Evolutionary conservation across 2,113 vertebrate species (phyloP), one percentile per base, ranked within the genome.

Genomic region (Heloderma charlesbogerti): DNA sequence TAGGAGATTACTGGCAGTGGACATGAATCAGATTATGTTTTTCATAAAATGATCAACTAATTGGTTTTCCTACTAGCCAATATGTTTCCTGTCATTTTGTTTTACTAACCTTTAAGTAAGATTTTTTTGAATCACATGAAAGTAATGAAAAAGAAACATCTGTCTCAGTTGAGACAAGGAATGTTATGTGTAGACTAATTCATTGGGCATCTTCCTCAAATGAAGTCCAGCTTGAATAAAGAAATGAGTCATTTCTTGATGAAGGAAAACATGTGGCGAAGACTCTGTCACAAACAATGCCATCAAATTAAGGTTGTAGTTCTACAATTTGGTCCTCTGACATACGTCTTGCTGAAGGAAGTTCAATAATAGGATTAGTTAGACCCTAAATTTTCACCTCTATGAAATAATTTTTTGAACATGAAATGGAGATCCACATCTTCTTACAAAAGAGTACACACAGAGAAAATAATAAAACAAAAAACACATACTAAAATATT

Each of bases 71-170:
- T 88, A 63, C 54, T 7, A 43, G 37, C 43, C 2, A 54, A 10
- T 89, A 57, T 54, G 54, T 66, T 31, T 81, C 8, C 66, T 51
- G 63, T 48, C 48, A 45, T 45, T 69, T 89, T 40, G 34, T 43
- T 22, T 89, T 63, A 66, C 43, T 87, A 67, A 27, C 87, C 82
- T 93, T 67, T 51, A 86, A 69, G 71, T 79, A 45, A 79, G 63
- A 91, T 51, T 77, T 88, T 6, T 84, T 69, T 40, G n/a, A 48
- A 81, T 29, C 54, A n/a, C 25, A 48, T 78, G 75, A 78, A 88
- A 92, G 2, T 43, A 20, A 20, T 54, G 0, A 67, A 4, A 34
- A n/a, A 79, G n/a, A 84, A 88, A 86, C 29, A 25, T 54, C 5
- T 90, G 40, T 25, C 25, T 80, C 66, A 67, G 16, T 54, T 9